These are phyloP conservation scores for Drosophila triauraria DNA, from an alignment of 1,140 invertebrate genomes.

Conservation along the genomic window DNA sequence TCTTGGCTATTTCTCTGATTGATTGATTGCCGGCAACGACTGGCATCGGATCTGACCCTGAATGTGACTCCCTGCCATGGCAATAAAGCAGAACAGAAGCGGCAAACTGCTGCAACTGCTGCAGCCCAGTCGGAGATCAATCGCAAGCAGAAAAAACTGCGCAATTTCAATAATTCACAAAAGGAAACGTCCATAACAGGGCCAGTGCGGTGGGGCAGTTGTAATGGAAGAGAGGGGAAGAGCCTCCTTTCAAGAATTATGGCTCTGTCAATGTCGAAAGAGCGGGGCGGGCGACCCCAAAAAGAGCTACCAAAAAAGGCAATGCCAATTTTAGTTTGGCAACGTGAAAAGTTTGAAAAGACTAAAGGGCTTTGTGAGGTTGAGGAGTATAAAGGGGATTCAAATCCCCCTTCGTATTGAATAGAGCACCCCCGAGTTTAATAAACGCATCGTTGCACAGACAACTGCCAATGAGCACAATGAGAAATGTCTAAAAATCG, in stretches of 20 bases:
- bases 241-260: constrained; percentile 61
- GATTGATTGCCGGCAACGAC: constrained; percentile 68
- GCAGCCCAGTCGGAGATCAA: constrained; percentile 52
- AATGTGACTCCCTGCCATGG: constrained; percentile 39
- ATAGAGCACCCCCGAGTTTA: constrained; percentile 72
- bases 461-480: constrained; percentile 64
- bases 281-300: constrained; percentile 55
- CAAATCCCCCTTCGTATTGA: constrained; percentile 9
- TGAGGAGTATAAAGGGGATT: constrained; percentile 4
- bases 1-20: constrained; percentile 68
- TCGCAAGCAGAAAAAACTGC: constrained; percentile 54
- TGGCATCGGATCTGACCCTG: constrained; percentile 38
- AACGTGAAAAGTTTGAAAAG: constrained; percentile 18
- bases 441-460: constrained; percentile 80
- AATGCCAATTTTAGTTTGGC: constrained; percentile 65
- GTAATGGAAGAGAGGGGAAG: constrained; percentile 8
- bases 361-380: constrained; percentile 1
- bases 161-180: constrained; percentile 83
- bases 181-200: constrained; percentile 60
- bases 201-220: constrained; percentile 3
- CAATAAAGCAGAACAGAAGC: constrained; percentile 37
- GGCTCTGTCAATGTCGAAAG: constrained; percentile 44
- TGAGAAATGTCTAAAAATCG: constrained; percentile 77
- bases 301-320: constrained; percentile 68
- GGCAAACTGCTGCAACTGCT: constrained; percentile 11